Conservation (phyloP, 1,140 invertebrate species). For the Drosophila pseudoobscura region DNA sequence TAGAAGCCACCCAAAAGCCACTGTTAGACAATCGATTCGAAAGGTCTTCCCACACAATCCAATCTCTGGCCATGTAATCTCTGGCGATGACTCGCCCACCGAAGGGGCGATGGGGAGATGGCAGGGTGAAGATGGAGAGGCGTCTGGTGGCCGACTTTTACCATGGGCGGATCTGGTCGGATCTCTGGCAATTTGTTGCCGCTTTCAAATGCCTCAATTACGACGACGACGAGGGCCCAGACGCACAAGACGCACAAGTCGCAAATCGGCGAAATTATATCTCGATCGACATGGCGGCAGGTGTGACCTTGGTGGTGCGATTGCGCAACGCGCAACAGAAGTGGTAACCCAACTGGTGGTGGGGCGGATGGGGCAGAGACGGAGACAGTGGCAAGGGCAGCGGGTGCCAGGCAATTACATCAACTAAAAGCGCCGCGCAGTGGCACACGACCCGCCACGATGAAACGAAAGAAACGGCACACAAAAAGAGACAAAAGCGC, state of each 20-base stretch:
- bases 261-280: slow-evolving; percentile 55
- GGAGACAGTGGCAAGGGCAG: slow-evolving; percentile 80
- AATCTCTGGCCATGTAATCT: slow-evolving; percentile 18
- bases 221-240: slow-evolving; percentile 1
- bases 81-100: slow-evolving; percentile 36
- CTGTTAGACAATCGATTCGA: slow-evolving; percentile 5
- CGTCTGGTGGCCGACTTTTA: slow-evolving; percentile 29
- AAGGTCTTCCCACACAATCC: slow-evolving; percentile 26
- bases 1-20: neutral
- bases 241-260: slow-evolving; percentile 38
- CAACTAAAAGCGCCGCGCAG: slow-evolving; percentile 28
- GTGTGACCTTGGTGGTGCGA: slow-evolving; percentile 41
- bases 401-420: slow-evolving; percentile 43
- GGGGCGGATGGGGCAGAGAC: neutral
- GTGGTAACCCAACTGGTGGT: neutral
- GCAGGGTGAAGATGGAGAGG: neutral
- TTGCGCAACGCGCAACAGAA: slow-evolving; percentile 31
- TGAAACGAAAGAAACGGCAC: slow-evolving; percentile 1
- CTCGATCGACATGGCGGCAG: slow-evolving; percentile 43
- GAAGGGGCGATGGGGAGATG: too few species aligned
- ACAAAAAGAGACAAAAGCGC: slow-evolving; percentile 1
- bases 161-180: slow-evolving; percentile 22
- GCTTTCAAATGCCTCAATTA: slow-evolving; percentile 59
- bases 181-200: slow-evolving; percentile 38
- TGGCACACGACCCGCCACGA: slow-evolving; percentile 13